Conservation (phyloP, 2,888 invertebrate species). For the Anodontia alba region DNA sequence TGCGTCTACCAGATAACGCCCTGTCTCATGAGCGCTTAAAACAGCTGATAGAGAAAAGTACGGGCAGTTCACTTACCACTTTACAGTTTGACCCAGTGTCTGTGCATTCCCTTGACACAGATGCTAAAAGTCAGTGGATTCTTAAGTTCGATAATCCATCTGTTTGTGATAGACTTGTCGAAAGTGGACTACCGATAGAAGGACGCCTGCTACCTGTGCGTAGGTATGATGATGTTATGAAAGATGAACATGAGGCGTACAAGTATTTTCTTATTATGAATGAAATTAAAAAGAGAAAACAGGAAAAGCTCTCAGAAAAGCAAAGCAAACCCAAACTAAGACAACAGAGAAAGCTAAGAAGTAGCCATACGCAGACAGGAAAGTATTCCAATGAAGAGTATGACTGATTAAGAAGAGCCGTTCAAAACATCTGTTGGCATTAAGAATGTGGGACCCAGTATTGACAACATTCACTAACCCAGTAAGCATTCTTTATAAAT, state of each 20-base stretch:
- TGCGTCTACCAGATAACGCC: slow-evolving; percentile 57
- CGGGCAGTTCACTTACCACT: slow-evolving; percentile 42
- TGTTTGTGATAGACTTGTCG: slow-evolving; percentile 44
- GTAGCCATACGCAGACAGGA: slow-evolving; percentile 1
- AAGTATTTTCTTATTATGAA: slow-evolving; percentile 57
- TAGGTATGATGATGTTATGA: slow-evolving; percentile 63
- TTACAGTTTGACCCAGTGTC: slow-evolving; percentile 68
- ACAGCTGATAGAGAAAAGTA: slow-evolving; percentile 54
- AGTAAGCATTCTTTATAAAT: no score
- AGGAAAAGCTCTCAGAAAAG: background rate
- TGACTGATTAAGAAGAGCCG: no score
- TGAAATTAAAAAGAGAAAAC: slow-evolving; percentile 21
- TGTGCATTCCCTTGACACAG: slow-evolving; percentile 57
- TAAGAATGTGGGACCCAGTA: no score
- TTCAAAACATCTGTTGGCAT: no score
- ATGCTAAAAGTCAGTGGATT: slow-evolving; percentile 66
- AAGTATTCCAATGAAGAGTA: background rate
- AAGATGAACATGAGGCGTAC: slow-evolving; percentile 68
- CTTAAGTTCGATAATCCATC: slow-evolving; percentile 54
- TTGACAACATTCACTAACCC: no score
- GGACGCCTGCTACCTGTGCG: slow-evolving; percentile 57
- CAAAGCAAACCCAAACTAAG: background rate
- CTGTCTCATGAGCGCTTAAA: slow-evolving; percentile 60
- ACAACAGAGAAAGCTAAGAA: background rate
- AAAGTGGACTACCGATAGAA: slow-evolving; percentile 57